Evolutionary conservation across 2,113 vertebrate species (phyloP), one percentile per base, ranked within the genome.

Genomic region (Cephalopholis sonnerati): DNA sequence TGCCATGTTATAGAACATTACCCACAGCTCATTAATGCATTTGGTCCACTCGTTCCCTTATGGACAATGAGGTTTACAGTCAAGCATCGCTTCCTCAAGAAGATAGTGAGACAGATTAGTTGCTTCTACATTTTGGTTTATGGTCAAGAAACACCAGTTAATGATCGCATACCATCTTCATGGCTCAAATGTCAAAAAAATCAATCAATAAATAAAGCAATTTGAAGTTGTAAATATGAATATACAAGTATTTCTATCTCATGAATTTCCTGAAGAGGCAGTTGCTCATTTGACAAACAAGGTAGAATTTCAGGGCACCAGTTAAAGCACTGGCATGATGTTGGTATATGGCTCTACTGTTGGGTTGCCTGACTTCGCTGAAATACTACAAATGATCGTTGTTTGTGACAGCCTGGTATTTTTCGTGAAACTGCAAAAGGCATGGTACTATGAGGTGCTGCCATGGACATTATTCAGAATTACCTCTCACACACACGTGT

Each of bases 381-480:
- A 79, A 72, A 80, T 64, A 50, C 22, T 66, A 2, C 69, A 89
- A 84, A 85, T 77, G 41, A 79, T 87, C 8, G 27, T 85, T 71
- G 75, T 87, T 63, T 4, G 6, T 27, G 82, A 81, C 70, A 83
- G 29, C n/a, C 55, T 73, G 11, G 70, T 74, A 4, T 86, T 86
- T 88, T 54, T 77, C 41, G 63, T 85, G 11, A 87, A 89, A 64
- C 16, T 87, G 58, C 84, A 74, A 81, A 72, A 46, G 89, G 62
- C 81, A 53, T 89, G 83, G 86, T 91, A 86, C 77, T 55, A 0
- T 66, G 84, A 91, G 48, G n/a, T n/a, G n/a, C n/a, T n/a, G n/a
- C n/a, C n/a, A n/a, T n/a, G n/a, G n/a, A n/a, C n/a, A n/a, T n/a
- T n/a, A n/a, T n/a, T n/a, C n/a, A n/a, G n/a, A n/a, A n/a, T n/a